Evolutionary conservation across 2,113 vertebrate genomes (phyloP).

Genomic region (Sceloporus undulatus): DNA sequence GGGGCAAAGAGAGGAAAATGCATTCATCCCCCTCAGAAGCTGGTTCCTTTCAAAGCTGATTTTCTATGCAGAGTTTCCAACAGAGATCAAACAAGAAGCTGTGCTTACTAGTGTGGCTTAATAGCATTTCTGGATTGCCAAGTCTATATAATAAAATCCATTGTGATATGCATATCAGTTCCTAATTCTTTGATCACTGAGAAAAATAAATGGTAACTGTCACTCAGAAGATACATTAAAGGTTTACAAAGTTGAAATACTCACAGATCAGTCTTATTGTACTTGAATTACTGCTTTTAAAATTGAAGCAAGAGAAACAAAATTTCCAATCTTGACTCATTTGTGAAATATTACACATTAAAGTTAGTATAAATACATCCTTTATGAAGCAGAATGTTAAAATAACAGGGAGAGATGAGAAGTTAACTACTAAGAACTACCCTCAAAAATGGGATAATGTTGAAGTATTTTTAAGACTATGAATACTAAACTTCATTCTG

Average conservation of each 20-base stretch:
- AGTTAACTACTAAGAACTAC: background rate
- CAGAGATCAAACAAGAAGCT: slow-evolving; percentile 59
- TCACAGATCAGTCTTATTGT: background rate
- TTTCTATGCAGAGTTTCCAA: slow-evolving; percentile 47
- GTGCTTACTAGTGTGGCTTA: slow-evolving; percentile 26
- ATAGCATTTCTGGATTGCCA: slow-evolving; percentile 3
- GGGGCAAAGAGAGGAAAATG: slow-evolving; percentile 57
- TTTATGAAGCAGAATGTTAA: slow-evolving; percentile 5
- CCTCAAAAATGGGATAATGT: background rate
- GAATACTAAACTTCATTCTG: background rate
- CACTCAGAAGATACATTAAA: slow-evolving; percentile 25
- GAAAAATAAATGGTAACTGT: slow-evolving; percentile 36
- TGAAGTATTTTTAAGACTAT: background rate
- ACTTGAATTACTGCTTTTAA: background rate
- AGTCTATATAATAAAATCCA: background rate
- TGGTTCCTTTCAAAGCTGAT: slow-evolving; percentile 54
- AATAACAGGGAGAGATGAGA: background rate
- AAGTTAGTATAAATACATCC: background rate
- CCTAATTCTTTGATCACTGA: slow-evolving; percentile 43
- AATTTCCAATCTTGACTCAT: background rate
- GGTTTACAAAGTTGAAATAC: background rate
- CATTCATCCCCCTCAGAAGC: slow-evolving; percentile 53
- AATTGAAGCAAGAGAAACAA: slow-evolving; percentile 4
- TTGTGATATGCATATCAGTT: slow-evolving; percentile 28
- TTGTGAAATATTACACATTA: slow-evolving; percentile 10